phyloP scores from a whole-genome alignment of 2,797 vertebrate genomes.

The Cryptoblepharus egeriae region DNA sequence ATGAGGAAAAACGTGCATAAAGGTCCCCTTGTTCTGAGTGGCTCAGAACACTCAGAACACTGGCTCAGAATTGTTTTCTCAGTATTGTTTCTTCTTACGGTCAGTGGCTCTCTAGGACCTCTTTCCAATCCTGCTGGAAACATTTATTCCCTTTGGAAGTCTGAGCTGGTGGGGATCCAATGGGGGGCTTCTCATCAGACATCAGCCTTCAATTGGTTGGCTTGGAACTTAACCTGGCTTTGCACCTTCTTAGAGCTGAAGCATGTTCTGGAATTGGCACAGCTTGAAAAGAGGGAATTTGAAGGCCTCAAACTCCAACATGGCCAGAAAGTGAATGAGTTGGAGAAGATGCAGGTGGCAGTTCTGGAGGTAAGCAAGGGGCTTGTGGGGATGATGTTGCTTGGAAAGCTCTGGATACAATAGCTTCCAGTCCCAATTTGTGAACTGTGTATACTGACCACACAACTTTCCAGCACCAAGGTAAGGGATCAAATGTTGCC shows the following conservation, averaged over 20 bases:
- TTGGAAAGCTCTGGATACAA: background rate
- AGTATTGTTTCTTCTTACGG: too few species aligned
- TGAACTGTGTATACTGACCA: too few species aligned
- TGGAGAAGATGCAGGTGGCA: slow-evolving; percentile 76
- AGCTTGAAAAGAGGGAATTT: slow-evolving; percentile 80
- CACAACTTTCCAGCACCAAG: too few species aligned
- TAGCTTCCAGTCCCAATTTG: background rate
- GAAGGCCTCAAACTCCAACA: slow-evolving; percentile 78
- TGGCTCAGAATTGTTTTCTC: too few species aligned
- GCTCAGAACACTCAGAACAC: too few species aligned
- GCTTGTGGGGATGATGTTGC: too few species aligned
- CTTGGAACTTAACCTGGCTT: background rate
- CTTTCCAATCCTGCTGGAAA: background rate
- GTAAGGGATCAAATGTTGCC: too few species aligned
- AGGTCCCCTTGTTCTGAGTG: too few species aligned
- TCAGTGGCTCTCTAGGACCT: too few species aligned
- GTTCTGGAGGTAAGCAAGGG: slow-evolving; percentile 75
- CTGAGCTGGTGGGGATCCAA: background rate
- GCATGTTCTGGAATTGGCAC: slow-evolving; percentile 80
- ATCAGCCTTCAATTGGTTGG: too few species aligned
- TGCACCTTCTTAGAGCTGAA: slow-evolving; percentile 79
- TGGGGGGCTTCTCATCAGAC: too few species aligned
- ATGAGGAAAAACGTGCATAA: background rate
- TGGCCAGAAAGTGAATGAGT: slow-evolving; percentile 76
- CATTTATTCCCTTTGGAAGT: background rate